Base-by-base conservation (phyloP, 2,797 vertebrate species). In the Clamator glandarius region DNA sequence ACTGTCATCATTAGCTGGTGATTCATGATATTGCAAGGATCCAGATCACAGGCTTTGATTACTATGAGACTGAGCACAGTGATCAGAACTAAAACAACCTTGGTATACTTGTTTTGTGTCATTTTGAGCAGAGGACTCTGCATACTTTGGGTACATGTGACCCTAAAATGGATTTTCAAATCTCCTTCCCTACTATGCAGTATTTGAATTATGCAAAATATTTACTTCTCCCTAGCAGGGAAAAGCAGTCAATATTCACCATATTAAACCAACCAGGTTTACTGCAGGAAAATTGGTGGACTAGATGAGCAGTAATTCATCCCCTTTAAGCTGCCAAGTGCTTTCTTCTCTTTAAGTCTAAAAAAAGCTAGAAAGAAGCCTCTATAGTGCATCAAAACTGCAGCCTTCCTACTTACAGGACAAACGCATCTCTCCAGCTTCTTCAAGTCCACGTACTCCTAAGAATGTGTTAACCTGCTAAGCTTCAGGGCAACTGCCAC, bases 1-100 rank as follows among this genome's bases (percentile, higher is more conserved):
- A n/a, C 67, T 67, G 83, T 64, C 84, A 39, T 48, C 80, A 54
- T 94, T 93, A 91, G 35, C 79, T 90, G 75, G 46, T 93, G 96
- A 97, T 77, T 96, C 96, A 96, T 23, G 44, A 87, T 90, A 93
- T 72, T 72, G 77, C 86, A 78, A 91, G 90, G 44, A 91, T 91
- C 13, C 23, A 93, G 95, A 85, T 62, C 90, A 87, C 80, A 94
- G 74, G 73, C 73, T 96, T 88, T 93, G 93, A 92, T 94, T 96
- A 92, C 17, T 69, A 79, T 63, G 68, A 82, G 89, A 82, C 72
- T 42, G 46, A 92, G 75, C 31, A 3, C 29, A 69, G 64, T 58
- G 81, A 83, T 70, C 70, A 75, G 57, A 89, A 57, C 73, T 85
- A 84, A 96, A 97, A 96, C 84, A 95, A 89, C 74, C 61, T 78